These are phyloP conservation scores for Lycocorax pyrrhopterus DNA, from an alignment of 2,113 vertebrate genomes.

Conservation along the genomic window DNA sequence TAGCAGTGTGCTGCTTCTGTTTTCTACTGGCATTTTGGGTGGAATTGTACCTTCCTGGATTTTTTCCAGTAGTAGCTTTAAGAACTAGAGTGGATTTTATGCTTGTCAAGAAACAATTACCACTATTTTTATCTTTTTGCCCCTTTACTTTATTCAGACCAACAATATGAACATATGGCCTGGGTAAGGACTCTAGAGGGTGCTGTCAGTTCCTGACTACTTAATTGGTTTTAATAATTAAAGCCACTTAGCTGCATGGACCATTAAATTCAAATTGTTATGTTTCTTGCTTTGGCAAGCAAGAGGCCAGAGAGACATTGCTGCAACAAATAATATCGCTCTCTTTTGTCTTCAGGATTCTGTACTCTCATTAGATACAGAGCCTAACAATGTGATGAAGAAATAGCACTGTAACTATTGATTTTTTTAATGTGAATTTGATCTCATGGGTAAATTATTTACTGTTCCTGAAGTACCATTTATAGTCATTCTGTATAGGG, in stretches of 20 bases:
- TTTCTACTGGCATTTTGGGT: neutral
- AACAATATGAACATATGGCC: neutral
- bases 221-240: neutral
- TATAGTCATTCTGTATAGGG: neutral
- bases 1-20: neutral
- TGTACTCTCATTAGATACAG: neutral
- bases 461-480: neutral
- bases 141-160: neutral
- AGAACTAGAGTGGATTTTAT: neutral
- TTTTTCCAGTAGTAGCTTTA: neutral
- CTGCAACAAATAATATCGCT: neutral
- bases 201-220: neutral
- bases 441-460: neutral
- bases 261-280: neutral
- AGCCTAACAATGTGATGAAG: neutral
- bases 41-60: neutral
- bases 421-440: neutral
- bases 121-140: neutral
- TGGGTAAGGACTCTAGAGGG: neutral
- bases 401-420: neutral
- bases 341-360: neutral
- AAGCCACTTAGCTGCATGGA: neutral
- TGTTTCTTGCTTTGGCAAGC: neutral
- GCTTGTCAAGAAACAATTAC: neutral
- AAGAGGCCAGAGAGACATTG: neutral